Base-by-base conservation (phyloP, 2,797 vertebrate genomes). In the Microhierax caerulescens region DNA sequence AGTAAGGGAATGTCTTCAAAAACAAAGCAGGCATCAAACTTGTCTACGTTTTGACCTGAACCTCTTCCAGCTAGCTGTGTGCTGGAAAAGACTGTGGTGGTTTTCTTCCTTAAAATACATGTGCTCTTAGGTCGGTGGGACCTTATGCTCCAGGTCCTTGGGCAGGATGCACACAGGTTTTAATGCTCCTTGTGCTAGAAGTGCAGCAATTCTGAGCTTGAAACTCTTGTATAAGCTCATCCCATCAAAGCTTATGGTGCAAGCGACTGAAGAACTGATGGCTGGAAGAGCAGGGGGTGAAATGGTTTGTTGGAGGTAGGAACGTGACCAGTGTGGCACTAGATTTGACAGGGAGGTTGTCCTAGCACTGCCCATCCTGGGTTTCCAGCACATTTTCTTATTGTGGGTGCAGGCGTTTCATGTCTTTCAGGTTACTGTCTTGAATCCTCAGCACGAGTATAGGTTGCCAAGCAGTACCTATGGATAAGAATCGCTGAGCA, bases 341-440 rank as follows among this genome's bases (percentile, higher is more conserved):
- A 24, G 48, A 12, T 63, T 27, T 47, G 43, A 9, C 65, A 43
- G 48, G 17, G 9, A 37, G 25, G 15, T 54, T 65, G 47, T 25
- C 25, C 51, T 19, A 14, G 5, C 39, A 11, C 36, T 84, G 45
- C 19, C 70, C 11, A 0, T 30, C 37, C 53, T 68, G 28, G 34
- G 41, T 53, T 67, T 64, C 30, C 7, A 14, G n/a, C 9, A 7
- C 19, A 3, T 72, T 75, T 60, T 56, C 39, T 43, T 63, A 0
- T 16, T 63, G 14, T 0, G 1, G 41, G n/a, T 4, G 1, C 20
- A 19, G 45, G 13, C 0, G 0, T 72, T 92, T 51, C 32, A 19
- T 7, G 73, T 36, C 70, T 53, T 61, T 37, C 57, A 53, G 20
- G 30, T 51, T 67, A 18, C 32, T 50, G 59, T 30, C 39, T 47